A percentile compares a stretch with the other conserved stretches of the same genome.
These are phyloP conservation scores for Macaria notata DNA, from an alignment of 2,888 invertebrate genomes.

Conservation along the genomic window DNA sequence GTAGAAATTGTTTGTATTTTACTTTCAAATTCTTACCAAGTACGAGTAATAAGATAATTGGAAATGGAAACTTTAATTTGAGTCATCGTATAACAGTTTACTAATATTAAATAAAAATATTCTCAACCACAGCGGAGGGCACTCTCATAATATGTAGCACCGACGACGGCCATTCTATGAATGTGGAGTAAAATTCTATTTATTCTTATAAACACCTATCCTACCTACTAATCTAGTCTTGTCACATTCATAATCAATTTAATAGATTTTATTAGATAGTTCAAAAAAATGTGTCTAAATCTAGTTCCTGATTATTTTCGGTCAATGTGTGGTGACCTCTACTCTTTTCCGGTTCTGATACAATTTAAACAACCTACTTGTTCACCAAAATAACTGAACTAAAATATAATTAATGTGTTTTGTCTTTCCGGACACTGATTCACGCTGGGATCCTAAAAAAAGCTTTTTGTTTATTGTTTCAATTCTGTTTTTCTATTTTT, in stretches of 20 bases:
- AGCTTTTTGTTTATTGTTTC: slow-evolving; percentile 12
- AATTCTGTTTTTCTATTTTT: neutral
- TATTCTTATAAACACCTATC: no score
- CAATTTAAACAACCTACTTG: slow-evolving; percentile 27
- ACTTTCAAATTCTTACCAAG: no score
- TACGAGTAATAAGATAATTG: no score
- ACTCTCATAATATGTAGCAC: no score
- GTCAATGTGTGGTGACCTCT: slow-evolving; percentile 32
- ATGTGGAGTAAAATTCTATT: no score
- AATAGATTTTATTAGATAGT: slow-evolving; percentile 36
- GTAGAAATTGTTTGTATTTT: no score
- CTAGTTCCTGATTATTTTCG: slow-evolving; percentile 46
- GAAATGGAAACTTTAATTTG: no score
- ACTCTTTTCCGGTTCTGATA: slow-evolving; percentile 39
- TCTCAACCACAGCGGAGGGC: no score
- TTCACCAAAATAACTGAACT: slow-evolving; percentile 24
- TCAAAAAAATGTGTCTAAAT: slow-evolving; percentile 36
- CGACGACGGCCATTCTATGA: no score
- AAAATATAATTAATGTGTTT: slow-evolving; percentile 10
- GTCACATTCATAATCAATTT: slow-evolving; percentile 20
- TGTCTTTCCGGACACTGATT: slow-evolving; percentile 25
- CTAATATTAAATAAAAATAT: no score
- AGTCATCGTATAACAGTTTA: no score
- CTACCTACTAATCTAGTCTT: slow-evolving; percentile 20
- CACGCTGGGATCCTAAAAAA: slow-evolving; percentile 15